Conservation (phyloP, 2,113 vertebrate species). For the Phrynosoma platyrhinos region DNA sequence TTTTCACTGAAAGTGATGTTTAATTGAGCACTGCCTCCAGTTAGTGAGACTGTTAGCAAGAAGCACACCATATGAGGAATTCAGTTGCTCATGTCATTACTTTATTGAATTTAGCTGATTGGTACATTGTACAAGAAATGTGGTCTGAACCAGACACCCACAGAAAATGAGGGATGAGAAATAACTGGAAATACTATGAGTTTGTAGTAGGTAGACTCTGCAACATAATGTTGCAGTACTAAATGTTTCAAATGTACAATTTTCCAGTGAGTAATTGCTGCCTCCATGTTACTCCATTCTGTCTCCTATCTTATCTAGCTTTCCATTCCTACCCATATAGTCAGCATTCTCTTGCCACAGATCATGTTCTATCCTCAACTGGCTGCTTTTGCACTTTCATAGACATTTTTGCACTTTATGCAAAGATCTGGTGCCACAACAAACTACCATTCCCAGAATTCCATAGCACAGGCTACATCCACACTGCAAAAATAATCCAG, state of each 20-base stretch:
- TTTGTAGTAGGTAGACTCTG: constrained; percentile 23
- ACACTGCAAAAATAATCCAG: too few relatives aligned
- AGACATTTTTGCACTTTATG: not conserved
- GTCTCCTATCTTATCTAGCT: not conserved
- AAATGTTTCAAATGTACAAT: not conserved
- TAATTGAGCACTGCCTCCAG: constrained; percentile 36
- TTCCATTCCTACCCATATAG: not conserved
- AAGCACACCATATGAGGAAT: constrained; percentile 10
- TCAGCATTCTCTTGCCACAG: not conserved
- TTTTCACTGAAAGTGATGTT: constrained; percentile 42
- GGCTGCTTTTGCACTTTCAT: too few relatives aligned
- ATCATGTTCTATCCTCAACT: not conserved
- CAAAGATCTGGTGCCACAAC: not conserved
- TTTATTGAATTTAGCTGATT: constrained; percentile 11
- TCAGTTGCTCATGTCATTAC: constrained; percentile 15
- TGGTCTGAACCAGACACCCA: not conserved
- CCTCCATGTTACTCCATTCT: not conserved
- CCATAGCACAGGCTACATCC: too few relatives aligned
- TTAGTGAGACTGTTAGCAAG: constrained; percentile 35
- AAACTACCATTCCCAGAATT: too few relatives aligned
- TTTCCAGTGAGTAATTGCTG: not conserved
- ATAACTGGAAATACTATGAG: not conserved
- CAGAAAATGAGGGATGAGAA: not conserved
- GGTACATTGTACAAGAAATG: constrained; percentile 38
- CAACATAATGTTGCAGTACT: not conserved